These are phyloP conservation scores for Rhamnusium bicolor DNA, from an alignment of 2,888 invertebrate genomes.

Conservation along the genomic window DNA sequence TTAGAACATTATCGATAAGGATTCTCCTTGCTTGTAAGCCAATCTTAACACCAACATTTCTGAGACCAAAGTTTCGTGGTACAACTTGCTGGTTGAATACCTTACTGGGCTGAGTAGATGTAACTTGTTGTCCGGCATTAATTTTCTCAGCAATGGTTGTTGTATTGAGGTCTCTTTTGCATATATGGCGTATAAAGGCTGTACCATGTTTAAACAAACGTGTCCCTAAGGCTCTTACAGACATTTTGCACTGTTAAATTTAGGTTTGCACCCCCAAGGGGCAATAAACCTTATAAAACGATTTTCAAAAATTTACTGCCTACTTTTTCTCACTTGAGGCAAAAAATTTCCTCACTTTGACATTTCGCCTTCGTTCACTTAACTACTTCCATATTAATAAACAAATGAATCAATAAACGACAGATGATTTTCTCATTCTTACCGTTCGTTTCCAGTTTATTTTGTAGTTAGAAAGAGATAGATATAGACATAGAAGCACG, in stretches of 20 bases:
- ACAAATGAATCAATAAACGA: neutral
- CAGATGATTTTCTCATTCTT: no score
- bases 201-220: conserved; percentile 78
- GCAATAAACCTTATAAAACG: neutral
- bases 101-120: conserved; percentile 52
- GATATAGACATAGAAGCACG: neutral
- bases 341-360: neutral
- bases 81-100: conserved; percentile 54
- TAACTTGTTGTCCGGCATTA: conserved; percentile 59
- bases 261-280: conserved; percentile 2
- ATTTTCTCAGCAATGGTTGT: conserved; percentile 68
- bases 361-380: neutral
- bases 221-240: conserved; percentile 73
- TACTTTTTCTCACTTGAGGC: neutral
- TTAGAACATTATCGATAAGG: conserved; percentile 81
- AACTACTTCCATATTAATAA: neutral
- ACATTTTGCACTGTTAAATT: conserved; percentile 70
- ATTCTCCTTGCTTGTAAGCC: conserved; percentile 78
- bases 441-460: no score
- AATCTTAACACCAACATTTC: conserved; percentile 72
- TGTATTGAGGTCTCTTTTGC: conserved; percentile 73
- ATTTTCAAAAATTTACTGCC: neutral
- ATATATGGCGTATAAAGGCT: conserved; percentile 72
- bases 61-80: conserved; percentile 64
- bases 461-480: neutral